phyloP scores from a whole-genome alignment of 2,888 invertebrate species.

The Liposcelis brunnea region DNA sequence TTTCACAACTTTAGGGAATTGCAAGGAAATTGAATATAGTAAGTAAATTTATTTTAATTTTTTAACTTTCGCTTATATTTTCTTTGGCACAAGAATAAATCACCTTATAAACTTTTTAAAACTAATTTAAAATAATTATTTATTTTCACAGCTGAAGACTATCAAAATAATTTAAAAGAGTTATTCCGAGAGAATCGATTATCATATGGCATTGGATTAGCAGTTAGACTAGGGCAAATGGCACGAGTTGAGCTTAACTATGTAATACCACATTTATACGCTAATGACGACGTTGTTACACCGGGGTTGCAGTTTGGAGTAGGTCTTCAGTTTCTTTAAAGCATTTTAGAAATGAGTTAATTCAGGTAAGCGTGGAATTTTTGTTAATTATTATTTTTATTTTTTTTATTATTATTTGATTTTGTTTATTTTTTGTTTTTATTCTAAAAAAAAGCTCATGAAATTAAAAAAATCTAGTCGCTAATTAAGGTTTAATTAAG shows the following conservation, averaged over 20 bases:
- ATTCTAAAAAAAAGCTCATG: no score
- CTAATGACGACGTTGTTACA: no score
- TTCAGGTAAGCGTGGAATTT: no score
- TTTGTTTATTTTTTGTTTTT: no score
- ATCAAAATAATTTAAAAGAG: slow-evolving; percentile 25
- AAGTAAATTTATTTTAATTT: slow-evolving; percentile 19
- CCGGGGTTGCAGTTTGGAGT: slow-evolving; percentile 72
- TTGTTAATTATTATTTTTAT: no score
- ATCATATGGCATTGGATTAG: slow-evolving; percentile 69
- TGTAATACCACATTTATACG: slow-evolving; percentile 56
- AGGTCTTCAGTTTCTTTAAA: slow-evolving; percentile 60
- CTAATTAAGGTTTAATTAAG: no score
- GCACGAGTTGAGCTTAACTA: slow-evolving; percentile 94
- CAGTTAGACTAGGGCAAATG: slow-evolving; percentile 60
- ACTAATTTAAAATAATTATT: slow-evolving; percentile 6
- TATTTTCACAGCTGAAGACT: slow-evolving; percentile 27
- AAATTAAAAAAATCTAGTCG: no score
- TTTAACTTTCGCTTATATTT: neutral
- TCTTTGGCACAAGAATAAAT: neutral
- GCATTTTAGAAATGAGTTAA: no score
- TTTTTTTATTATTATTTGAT: no score
- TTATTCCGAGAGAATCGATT: slow-evolving; percentile 41
- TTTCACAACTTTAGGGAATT: slow-evolving; percentile 78
- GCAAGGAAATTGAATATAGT: slow-evolving; percentile 38
- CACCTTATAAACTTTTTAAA: slow-evolving; percentile 7